phyloP scores from a whole-genome alignment of 1,140 invertebrate species.

The Sarcophaga bullata region DNA sequence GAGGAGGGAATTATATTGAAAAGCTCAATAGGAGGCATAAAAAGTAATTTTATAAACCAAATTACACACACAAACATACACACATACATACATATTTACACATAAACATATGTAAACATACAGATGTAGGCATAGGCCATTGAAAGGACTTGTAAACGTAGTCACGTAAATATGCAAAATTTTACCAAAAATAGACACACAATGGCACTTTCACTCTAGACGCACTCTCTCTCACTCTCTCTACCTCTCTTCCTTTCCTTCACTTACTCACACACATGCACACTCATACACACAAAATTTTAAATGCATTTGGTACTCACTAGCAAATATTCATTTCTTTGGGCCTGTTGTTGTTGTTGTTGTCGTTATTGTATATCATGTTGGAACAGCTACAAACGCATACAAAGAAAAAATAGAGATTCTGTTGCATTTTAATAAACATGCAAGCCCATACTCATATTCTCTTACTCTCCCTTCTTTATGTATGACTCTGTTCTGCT shows the following conservation, averaged over 20 bases:
- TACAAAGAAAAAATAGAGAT: neutral
- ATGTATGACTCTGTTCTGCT: too few species aligned
- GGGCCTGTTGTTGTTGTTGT: neutral
- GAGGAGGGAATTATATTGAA: neutral
- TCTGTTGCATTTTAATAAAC: constrained; percentile 1
- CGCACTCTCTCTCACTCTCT: neutral
- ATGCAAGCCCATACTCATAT: neutral
- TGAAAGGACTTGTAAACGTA: neutral
- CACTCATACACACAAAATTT: neutral
- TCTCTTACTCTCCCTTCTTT: too few species aligned
- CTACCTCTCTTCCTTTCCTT: too few species aligned
- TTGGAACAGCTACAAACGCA: constrained; percentile 16
- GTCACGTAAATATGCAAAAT: neutral
- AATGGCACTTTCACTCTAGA: constrained; percentile 4
- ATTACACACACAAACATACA: neutral
- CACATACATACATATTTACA: neutral
- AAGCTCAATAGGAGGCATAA: neutral
- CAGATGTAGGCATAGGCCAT: too few species aligned
- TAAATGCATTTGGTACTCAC: neutral
- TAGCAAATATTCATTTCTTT: too few species aligned
- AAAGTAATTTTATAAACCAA: neutral
- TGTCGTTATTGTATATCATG: neutral
- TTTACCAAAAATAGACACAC: neutral
- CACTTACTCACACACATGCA: too few species aligned
- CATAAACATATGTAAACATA: too few species aligned